A percentile compares a stretch with the other conserved stretches of the same genome.
These are phyloP conservation scores for Columbina picui DNA, from an alignment of 2,113 vertebrate species.

Conservation along the genomic window DNA sequence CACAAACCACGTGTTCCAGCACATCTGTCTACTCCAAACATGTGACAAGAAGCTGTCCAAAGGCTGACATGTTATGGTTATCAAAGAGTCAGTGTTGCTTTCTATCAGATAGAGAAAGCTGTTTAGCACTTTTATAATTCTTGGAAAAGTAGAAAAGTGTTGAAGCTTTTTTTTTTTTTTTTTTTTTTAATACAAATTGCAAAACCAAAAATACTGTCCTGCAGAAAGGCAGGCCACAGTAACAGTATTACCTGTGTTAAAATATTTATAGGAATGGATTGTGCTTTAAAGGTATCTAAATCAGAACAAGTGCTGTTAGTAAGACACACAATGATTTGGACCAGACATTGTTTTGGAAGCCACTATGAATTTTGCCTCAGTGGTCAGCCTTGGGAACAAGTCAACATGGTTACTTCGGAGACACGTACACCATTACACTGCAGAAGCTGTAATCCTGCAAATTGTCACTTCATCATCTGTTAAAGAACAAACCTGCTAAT, in stretches of 20 bases:
- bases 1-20: not conserved
- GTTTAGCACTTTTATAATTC: not conserved
- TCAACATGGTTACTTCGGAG: not conserved
- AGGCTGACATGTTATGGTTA: not conserved
- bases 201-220: not conserved
- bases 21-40: not conserved
- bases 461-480: not conserved
- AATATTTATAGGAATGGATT: too few relatives aligned
- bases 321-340: not conserved
- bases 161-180: not conserved
- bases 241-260: not conserved
- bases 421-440: not conserved
- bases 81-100: not conserved
- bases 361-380: not conserved
- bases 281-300: not conserved
- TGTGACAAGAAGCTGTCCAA: not conserved
- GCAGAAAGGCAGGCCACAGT: not conserved
- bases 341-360: not conserved
- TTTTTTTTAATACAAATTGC: not conserved
- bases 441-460: not conserved
- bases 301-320: not conserved
- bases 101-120: not conserved
- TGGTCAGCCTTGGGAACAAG: not conserved
- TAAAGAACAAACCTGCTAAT: not conserved
- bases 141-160: not conserved